phyloP scores from a whole-genome alignment of 2,888 invertebrate species.

The Hyposoter dolosus region DNA sequence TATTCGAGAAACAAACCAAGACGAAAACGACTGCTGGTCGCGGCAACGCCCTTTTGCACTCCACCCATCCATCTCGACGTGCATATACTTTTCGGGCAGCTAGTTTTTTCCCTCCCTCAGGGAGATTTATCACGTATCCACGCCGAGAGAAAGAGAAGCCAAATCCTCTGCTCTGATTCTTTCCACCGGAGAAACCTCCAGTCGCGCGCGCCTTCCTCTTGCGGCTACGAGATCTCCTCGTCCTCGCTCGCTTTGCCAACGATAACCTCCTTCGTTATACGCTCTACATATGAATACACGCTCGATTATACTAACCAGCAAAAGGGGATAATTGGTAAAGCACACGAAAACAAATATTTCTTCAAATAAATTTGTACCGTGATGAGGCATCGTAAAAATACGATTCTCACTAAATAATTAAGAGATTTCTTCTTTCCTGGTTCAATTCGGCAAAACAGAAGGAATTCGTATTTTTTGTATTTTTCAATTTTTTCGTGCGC shows the following conservation, averaged over 20 bases:
- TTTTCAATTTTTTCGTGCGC: not conserved
- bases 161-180: constrained; percentile 56
- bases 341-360: constrained; percentile 39
- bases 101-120: constrained; percentile 76
- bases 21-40: constrained; percentile 71
- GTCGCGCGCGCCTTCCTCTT: constrained; percentile 22
- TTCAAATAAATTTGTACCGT: constrained; percentile 33
- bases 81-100: constrained; percentile 80
- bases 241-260: constrained; percentile 38
- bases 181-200: constrained; percentile 41
- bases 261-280: constrained; percentile 48
- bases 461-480: constrained; percentile 22
- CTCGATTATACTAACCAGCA: constrained; percentile 49
- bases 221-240: constrained; percentile 39
- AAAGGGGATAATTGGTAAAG: constrained; percentile 62
- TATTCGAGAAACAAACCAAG: constrained; percentile 58
- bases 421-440: constrained; percentile 36
- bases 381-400: constrained; percentile 51
- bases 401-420: constrained; percentile 56
- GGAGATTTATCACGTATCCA: constrained; percentile 80
- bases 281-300: constrained; percentile 29
- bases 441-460: constrained; percentile 51
- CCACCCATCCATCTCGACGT: constrained; percentile 82
- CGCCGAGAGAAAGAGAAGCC: constrained; percentile 14
- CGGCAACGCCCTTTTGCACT: constrained; percentile 81